A percentile compares a stretch with the other conserved stretches of the same genome.
These are phyloP conservation scores for Myiagra hebetior DNA, from an alignment of 2,113 vertebrate species.

Conservation along the genomic window DNA sequence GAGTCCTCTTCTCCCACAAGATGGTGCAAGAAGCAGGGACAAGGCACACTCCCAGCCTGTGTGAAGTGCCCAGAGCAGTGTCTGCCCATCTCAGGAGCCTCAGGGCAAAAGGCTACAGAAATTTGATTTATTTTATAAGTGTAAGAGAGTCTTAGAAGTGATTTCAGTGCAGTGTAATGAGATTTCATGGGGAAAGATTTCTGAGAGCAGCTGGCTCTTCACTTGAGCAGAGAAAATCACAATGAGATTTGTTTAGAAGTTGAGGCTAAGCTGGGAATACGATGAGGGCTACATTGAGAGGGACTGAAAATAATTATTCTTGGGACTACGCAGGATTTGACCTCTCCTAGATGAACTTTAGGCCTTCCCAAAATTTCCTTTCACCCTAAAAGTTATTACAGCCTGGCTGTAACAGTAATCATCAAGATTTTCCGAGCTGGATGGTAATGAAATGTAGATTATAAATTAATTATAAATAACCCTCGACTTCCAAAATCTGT, in stretches of 20 bases:
- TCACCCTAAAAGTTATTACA: background rate
- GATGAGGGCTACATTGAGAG: background rate
- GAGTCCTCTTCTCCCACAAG: background rate
- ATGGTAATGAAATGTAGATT: background rate
- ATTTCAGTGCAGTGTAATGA: background rate
- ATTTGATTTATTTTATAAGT: background rate
- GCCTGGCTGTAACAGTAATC: background rate
- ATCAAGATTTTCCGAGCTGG: background rate
- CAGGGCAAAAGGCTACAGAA: background rate
- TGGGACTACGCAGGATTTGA: background rate
- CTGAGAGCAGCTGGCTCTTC: background rate
- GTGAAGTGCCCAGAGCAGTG: accelerated
- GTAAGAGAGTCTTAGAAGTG: background rate
- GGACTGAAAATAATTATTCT: background rate
- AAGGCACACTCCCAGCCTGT: background rate
- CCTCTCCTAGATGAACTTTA: background rate
- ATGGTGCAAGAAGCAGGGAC: background rate
- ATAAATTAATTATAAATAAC: background rate
- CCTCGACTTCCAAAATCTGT: accelerated
- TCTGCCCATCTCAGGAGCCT: background rate
- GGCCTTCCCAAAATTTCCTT: background rate
- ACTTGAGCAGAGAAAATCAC: background rate
- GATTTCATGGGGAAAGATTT: background rate
- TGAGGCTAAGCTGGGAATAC: background rate
- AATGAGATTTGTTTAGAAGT: background rate